These are phyloP conservation scores for Zosterops pallidus DNA, from an alignment of 2,113 vertebrate species.

Conservation along the genomic window DNA sequence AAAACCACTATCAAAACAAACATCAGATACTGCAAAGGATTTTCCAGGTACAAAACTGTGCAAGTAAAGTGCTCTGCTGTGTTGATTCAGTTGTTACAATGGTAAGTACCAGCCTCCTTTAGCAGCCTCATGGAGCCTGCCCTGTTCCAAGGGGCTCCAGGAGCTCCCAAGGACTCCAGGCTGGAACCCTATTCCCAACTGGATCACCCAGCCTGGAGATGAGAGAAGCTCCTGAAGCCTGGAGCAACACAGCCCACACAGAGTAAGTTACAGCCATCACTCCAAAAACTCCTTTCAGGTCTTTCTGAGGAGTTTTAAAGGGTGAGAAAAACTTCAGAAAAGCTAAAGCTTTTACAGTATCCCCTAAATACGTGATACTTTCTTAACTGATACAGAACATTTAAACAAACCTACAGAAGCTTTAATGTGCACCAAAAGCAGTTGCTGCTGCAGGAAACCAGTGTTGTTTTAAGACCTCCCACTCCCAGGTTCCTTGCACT, in stretches of 20 bases:
- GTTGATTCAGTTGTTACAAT: neutral
- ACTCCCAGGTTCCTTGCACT: neutral
- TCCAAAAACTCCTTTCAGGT: neutral
- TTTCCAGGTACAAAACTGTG: neutral
- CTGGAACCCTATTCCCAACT: neutral
- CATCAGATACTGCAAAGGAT: neutral
- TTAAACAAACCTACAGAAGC: neutral
- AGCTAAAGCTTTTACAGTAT: neutral
- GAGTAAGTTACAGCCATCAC: neutral
- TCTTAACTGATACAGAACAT: neutral
- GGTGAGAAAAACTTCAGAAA: neutral
- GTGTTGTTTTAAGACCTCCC: neutral
- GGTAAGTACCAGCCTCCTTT: neutral
- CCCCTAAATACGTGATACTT: neutral
- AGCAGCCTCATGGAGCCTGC: too few species aligned
- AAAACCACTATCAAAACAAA: neutral
- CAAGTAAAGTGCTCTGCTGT: neutral
- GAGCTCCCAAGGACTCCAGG: too few species aligned
- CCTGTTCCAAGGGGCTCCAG: too few species aligned
- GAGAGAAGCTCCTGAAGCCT: neutral
- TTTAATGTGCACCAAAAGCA: neutral
- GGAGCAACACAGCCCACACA: neutral
- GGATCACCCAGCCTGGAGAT: too few species aligned
- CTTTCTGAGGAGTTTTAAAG: neutral
- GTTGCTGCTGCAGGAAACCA: neutral